Base-by-base conservation (phyloP, 2,113 vertebrate species). In the Pardalotus punctatus region DNA sequence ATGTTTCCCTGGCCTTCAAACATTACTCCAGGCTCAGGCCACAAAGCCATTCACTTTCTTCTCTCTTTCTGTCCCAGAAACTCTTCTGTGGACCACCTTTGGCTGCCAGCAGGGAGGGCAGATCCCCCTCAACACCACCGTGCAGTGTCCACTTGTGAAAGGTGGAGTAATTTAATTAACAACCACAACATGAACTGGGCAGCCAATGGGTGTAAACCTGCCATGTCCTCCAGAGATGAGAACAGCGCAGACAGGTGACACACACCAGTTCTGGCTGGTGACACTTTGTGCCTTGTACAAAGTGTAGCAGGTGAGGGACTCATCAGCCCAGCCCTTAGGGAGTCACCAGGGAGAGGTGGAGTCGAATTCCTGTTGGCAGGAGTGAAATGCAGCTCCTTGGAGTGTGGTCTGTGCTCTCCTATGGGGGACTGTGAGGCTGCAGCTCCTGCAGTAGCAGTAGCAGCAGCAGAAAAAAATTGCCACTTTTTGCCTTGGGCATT, bases 361-460 rank as follows among this genome's bases (percentile, higher is more conserved):
- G 58, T 50, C 29, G 45, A 58, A 84, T 38, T 79, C 42, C 67
- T 48, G 10, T 12, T 12, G 42, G 35, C 47, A 84, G 81, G n/a
- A 86, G 56, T 1, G 7, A 81, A 93, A 74, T 2, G 1, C 1
- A 1, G 28, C n/a, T 69, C 29, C 56, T 73, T 2, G 0, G n/a
- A 16, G 0, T 14, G 29, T 58, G 65, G 28, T 66, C 56, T 47
- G 69, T 70, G 42, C 31, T 48, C 45, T 82, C 40, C 69, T 14
- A 1, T 1, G 11, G 12, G 25, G 17, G 3, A 45, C 38, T 62
- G 38, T 0, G 0, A 78, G 27, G 27, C 51, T 58, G 36, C 15
- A 19, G 16, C n/a, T 89, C 56, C 60, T 1, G 1, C 45, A 51
- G 11, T 18, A 86, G 45, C 53, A 58, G 72, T 3, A 8, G 45